phyloP scores from a whole-genome alignment of 2,797 vertebrate genomes.

The Emys orbicularis region DNA sequence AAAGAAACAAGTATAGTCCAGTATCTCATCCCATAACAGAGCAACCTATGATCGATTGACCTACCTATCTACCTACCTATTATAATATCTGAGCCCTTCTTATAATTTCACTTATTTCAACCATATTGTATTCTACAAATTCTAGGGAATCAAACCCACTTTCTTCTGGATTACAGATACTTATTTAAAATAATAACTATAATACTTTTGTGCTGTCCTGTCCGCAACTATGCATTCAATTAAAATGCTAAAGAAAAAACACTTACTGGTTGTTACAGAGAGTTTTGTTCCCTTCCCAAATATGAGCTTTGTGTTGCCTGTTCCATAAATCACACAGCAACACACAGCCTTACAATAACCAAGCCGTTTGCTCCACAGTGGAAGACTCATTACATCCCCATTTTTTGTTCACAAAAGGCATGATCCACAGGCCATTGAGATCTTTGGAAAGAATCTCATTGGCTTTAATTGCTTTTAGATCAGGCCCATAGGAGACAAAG shows the following conservation, averaged over 20 bases:
- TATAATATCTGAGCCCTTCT: background rate
- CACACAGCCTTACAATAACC: constrained; percentile 50
- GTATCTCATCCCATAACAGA: background rate
- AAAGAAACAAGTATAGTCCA: background rate
- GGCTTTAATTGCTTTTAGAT: background rate
- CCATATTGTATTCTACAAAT: background rate
- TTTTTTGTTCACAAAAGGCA: background rate
- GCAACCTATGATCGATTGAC: background rate
- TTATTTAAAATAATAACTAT: background rate
- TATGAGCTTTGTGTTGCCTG: background rate
- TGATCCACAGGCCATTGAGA: no score
- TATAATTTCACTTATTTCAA: background rate
- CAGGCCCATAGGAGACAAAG: background rate
- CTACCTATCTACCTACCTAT: background rate
- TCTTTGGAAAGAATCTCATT: background rate
- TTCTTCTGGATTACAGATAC: background rate
- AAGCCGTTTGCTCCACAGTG: background rate
- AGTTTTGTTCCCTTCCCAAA: constrained; percentile 65
- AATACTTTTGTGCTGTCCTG: background rate
- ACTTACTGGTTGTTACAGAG: constrained; percentile 63
- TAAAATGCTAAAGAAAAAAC: background rate
- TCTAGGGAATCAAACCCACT: background rate
- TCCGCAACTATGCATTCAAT: background rate
- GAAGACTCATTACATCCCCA: background rate
- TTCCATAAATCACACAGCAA: constrained; percentile 32